A percentile compares a stretch with the other conserved stretches of the same genome.
These are phyloP conservation scores for Setophaga kirtlandii DNA, from an alignment of 2,113 vertebrate species.

Conservation along the genomic window DNA sequence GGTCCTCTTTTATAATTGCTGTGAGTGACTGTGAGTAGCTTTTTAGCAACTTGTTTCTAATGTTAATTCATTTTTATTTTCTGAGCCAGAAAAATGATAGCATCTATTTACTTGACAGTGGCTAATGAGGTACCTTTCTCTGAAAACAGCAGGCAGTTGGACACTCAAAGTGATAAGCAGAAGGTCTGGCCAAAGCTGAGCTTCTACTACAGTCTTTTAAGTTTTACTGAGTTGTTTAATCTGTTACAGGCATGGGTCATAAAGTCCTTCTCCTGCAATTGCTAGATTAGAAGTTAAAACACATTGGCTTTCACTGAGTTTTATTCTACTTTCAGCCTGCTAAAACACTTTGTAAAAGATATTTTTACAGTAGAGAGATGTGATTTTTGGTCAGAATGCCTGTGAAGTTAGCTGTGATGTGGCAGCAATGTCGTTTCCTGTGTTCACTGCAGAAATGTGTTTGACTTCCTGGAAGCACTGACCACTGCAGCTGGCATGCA, in stretches of 20 bases:
- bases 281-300: neutral
- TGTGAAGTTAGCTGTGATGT: neutral
- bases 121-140: neutral
- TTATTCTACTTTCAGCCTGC: neutral
- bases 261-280: neutral
- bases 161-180: neutral
- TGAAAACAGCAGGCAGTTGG: neutral
- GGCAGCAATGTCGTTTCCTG: neutral
- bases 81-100: neutral
- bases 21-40: neutral
- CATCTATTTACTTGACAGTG: neutral
- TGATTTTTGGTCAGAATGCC: neutral
- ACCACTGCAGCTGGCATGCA: neutral
- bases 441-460: neutral
- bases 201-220: neutral
- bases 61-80: neutral
- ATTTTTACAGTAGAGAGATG: neutral
- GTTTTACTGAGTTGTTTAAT: neutral
- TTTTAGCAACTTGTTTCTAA: neutral
- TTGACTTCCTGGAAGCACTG: neutral
- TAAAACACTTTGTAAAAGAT: neutral
- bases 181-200: neutral
- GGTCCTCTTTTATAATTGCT: neutral
- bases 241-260: fast-evolving
- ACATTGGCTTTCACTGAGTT: neutral